Evolutionary conservation across 2,888 invertebrate species (phyloP).

Genomic region (Philaethria dido): DNA sequence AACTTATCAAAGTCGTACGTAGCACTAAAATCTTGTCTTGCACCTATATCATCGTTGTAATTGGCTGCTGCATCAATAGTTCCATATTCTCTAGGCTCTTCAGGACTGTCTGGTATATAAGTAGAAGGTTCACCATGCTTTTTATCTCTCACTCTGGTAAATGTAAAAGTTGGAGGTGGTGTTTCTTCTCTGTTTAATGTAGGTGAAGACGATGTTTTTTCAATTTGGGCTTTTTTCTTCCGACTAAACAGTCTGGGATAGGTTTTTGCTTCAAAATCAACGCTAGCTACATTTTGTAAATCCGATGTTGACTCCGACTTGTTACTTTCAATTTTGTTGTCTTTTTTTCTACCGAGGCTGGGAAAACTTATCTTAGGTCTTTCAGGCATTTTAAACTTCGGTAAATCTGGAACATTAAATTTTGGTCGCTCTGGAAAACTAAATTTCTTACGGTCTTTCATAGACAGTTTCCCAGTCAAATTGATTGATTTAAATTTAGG

Average conservation of each 20-base stretch:
- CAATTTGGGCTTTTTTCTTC: constrained; percentile 72
- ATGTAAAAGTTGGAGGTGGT: constrained; percentile 85
- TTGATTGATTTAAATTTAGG: constrained; percentile 80
- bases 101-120: constrained; percentile 72
- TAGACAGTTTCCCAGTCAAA: constrained; percentile 80
- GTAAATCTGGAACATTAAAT: constrained; percentile 80
- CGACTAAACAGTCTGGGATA: constrained; percentile 88
- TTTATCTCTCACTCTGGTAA: constrained; percentile 85
- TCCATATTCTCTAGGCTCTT: constrained; percentile 77
- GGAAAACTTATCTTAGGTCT: constrained; percentile 86
- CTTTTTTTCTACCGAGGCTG: constrained; percentile 82
- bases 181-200: constrained; percentile 81
- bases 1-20: constrained; percentile 83
- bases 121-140: constrained; percentile 69
- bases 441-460: constrained; percentile 85
- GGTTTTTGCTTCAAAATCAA: constrained; percentile 89
- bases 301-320: constrained; percentile 67
- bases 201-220: constrained; percentile 81
- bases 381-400: constrained; percentile 84
- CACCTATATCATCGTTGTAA: constrained; percentile 66
- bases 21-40: constrained; percentile 67
- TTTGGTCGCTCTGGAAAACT: constrained; percentile 85
- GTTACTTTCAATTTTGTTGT: constrained; percentile 64
- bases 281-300: constrained; percentile 79
- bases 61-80: constrained; percentile 63